These are phyloP conservation scores for Ammospiza nelsoni DNA, from an alignment of 2,113 vertebrate genomes.

Conservation along the genomic window DNA sequence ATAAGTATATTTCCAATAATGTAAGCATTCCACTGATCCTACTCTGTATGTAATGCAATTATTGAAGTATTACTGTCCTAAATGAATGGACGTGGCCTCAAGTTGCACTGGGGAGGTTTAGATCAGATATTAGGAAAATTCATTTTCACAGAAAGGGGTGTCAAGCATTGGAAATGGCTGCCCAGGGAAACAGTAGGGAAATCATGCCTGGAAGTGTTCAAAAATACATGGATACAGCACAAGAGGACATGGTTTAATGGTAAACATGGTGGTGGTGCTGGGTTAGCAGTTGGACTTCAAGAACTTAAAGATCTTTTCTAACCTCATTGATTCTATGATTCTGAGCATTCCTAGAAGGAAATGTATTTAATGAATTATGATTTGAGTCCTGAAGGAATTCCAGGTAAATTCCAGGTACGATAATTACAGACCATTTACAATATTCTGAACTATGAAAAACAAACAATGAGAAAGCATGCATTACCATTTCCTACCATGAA, in stretches of 20 bases:
- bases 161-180: neutral
- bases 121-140: neutral
- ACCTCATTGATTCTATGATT: neutral
- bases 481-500: neutral
- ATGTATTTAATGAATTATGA: neutral
- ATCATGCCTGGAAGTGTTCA: neutral
- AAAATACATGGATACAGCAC: neutral
- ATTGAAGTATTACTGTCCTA: neutral
- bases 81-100: neutral
- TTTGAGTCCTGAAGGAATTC: neutral
- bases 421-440: neutral
- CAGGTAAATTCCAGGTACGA: neutral
- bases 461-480: neutral
- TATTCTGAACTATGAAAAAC: neutral
- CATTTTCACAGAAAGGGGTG: neutral
- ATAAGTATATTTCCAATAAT: neutral
- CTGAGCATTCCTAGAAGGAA: neutral
- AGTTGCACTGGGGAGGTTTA: neutral
- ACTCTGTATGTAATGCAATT: neutral
- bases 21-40: neutral
- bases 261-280: neutral
- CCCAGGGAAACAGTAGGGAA: neutral
- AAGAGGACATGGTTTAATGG: neutral
- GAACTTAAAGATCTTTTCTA: neutral
- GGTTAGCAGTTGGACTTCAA: neutral